Conservation (phyloP, 2,113 vertebrate species). For the Ammodytes dubius region DNA sequence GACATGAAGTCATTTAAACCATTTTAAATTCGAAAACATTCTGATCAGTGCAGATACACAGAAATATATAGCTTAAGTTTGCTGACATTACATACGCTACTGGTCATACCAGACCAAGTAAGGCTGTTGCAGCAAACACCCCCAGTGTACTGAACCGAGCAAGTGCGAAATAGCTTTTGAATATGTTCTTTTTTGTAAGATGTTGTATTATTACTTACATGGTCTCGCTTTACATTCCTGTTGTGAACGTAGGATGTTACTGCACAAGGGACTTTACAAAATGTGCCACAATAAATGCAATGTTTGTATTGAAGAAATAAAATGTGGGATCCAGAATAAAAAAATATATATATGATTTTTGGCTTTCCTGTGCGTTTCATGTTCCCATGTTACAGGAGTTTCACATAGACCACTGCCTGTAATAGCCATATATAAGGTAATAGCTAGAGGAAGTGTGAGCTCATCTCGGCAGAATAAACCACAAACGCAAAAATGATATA, state of each 20-base stretch:
- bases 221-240: neutral
- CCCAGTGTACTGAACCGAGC: neutral
- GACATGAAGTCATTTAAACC: neutral
- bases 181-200: neutral
- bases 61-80: neutral
- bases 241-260: neutral
- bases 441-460: neutral
- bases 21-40: neutral
- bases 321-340: constrained; percentile 33
- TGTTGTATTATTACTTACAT: neutral
- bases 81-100: neutral
- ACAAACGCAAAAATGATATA: neutral
- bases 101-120: neutral
- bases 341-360: neutral
- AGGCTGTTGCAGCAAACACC: neutral
- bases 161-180: neutral
- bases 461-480: neutral
- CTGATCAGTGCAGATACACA: neutral
- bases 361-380: neutral
- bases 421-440: no score
- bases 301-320: constrained; percentile 39
- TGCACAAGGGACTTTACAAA: constrained; percentile 15
- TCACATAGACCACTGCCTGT: neutral
- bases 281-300: constrained; percentile 46
- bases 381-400: neutral